These are phyloP conservation scores for Habropoda laboriosa DNA, from an alignment of 1,140 invertebrate genomes.

Conservation along the genomic window DNA sequence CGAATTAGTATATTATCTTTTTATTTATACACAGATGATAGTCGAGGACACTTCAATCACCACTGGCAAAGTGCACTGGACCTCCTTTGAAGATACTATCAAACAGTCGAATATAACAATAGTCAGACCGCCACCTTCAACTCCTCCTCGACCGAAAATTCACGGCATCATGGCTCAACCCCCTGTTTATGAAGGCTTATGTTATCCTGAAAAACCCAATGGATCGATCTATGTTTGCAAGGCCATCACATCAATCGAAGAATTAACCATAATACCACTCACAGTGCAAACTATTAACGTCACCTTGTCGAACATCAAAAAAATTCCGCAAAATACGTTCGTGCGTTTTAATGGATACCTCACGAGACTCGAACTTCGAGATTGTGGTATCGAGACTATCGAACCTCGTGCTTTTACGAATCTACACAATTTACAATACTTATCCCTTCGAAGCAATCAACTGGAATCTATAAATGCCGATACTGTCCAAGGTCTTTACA, in stretches of 20 bases:
- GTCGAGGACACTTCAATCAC: background rate
- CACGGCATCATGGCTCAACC: constrained; percentile 15
- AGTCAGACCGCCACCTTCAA: background rate
- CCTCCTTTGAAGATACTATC: constrained; percentile 47
- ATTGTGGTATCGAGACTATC: constrained; percentile 67
- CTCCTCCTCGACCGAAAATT: constrained; percentile 24
- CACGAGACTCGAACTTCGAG: constrained; percentile 61
- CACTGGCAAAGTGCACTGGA: constrained; percentile 48
- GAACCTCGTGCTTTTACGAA: constrained; percentile 60
- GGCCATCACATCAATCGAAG: constrained; percentile 43
- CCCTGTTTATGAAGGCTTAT: constrained; percentile 21
- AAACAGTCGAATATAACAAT: constrained; percentile 39
- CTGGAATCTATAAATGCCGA: constrained; percentile 51
- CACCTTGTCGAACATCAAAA: constrained; percentile 54
- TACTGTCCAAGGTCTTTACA: constrained; percentile 44
- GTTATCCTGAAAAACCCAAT: constrained; percentile 10
- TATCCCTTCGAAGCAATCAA: constrained; percentile 64
- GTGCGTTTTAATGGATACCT: constrained; percentile 65
- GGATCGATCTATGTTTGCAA: constrained; percentile 41
- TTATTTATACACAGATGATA: background rate
- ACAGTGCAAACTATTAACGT: constrained; percentile 56
- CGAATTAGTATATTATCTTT: background rate
- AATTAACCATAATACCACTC: constrained; percentile 47
- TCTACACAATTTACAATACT: constrained; percentile 51
- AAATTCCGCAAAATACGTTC: constrained; percentile 48